Evolutionary conservation across 2,113 vertebrate species (phyloP).

Genomic region (Pterocles burchelli): DNA sequence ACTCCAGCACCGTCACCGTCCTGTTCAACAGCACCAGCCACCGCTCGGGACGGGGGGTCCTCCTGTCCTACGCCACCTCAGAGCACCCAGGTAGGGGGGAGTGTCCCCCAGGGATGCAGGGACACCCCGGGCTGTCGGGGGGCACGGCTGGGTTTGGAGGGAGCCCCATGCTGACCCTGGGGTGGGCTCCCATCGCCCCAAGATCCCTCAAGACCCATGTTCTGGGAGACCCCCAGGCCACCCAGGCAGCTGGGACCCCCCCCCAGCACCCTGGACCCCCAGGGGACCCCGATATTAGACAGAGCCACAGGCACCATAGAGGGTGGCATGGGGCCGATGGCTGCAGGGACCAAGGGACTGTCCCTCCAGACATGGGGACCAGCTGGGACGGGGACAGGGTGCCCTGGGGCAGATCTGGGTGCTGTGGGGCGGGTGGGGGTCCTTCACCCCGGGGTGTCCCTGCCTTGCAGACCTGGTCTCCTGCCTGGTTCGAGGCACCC

Average conservation of each 20-base stretch:
- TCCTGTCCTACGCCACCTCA: slow-evolving; percentile 84
- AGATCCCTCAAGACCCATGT: neutral
- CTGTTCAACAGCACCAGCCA: slow-evolving; percentile 81
- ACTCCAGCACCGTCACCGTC: slow-evolving; percentile 75
- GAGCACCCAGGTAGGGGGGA: slow-evolving; percentile 77
- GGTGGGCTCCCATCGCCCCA: neutral
- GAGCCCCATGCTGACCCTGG: neutral
- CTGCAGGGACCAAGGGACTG: neutral
- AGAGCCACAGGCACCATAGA: neutral
- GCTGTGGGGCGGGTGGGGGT: neutral
- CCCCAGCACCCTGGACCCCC: neutral
- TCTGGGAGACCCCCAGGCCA: neutral
- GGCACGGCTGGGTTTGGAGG: rapidly evolving
- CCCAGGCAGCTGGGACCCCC: neutral
- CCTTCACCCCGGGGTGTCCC: neutral
- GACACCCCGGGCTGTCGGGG: neutral
- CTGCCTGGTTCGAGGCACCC: slow-evolving; percentile 84
- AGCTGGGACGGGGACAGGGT: neutral
- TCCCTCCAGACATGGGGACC: no score
- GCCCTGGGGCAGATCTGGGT: neutral
- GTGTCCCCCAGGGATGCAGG: neutral
- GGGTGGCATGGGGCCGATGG: neutral
- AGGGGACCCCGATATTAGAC: neutral
- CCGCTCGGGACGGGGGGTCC: slow-evolving; percentile 84
- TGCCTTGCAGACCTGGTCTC: slow-evolving; percentile 80